Conservation (phyloP, 2,113 vertebrate species). For the Brevimyrus niger region DNA sequence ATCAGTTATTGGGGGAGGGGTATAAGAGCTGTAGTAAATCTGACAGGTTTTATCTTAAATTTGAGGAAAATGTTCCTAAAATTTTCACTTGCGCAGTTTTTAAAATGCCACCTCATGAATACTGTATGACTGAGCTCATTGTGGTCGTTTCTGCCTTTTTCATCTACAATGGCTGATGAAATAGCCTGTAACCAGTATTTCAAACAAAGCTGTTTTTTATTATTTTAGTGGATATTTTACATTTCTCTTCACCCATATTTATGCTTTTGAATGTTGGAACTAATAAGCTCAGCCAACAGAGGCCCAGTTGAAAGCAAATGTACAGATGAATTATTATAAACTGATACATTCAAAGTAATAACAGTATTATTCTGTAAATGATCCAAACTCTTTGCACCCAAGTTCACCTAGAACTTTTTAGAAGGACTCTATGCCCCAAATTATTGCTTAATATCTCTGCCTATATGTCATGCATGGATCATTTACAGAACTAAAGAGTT, state of each 20-base stretch:
- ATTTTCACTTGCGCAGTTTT: background rate
- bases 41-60: background rate
- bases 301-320: background rate
- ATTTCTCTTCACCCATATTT: background rate
- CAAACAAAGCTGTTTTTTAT: background rate
- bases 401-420: background rate
- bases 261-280: background rate
- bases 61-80: background rate
- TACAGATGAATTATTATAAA: background rate
- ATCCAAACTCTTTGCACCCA: background rate
- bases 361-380: background rate
- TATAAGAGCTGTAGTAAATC: background rate
- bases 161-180: conserved; percentile 14
- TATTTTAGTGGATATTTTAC: background rate
- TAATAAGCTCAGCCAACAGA: background rate
- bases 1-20: background rate
- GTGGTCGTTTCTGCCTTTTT: background rate
- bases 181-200: background rate
- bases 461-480: background rate
- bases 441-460: background rate
- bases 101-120: conserved; percentile 1
- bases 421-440: background rate
- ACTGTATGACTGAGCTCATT: conserved; percentile 9
- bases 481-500: background rate
- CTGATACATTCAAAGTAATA: background rate